Evolutionary conservation across 2,797 vertebrate genomes (phyloP).

Genomic region (Cottoperca gobio): DNA sequence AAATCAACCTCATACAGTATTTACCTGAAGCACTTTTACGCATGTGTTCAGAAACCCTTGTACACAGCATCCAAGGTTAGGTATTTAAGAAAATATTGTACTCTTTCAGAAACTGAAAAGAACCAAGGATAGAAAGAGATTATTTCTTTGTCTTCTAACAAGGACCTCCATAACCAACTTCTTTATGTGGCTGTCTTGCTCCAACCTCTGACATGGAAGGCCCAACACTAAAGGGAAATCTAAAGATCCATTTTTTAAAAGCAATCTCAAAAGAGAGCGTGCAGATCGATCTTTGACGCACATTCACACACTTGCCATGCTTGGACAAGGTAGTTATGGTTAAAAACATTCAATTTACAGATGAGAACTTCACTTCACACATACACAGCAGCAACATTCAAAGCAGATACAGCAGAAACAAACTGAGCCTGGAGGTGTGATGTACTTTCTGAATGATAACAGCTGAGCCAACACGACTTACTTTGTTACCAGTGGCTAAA

Average conservation of each 20-base stretch:
- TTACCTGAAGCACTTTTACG: constrained; percentile 59
- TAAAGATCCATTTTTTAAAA: constrained; percentile 44
- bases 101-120: constrained; percentile 63
- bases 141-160: constrained; percentile 26
- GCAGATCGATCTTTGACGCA: constrained; percentile 26
- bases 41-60: constrained; percentile 55
- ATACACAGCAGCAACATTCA: background rate
- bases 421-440: constrained; percentile 24
- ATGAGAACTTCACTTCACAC: constrained; percentile 10
- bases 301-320: constrained; percentile 21
- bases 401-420: constrained; percentile 11
- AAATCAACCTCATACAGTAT: constrained; percentile 48
- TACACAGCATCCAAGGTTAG: constrained; percentile 58
- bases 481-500: constrained; percentile 50
- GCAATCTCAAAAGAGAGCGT: constrained; percentile 23
- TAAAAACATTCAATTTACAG: constrained; percentile 45
- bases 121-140: constrained; percentile 59
- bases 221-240: constrained; percentile 54
- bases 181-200: constrained; percentile 32
- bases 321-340: constrained; percentile 19
- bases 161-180: constrained; percentile 48
- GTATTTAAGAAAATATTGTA: constrained; percentile 47
- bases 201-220: constrained; percentile 55
- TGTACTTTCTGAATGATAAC: constrained; percentile 36
- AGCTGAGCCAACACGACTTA: constrained; percentile 28